Percentiles rank a stretch among this genome's conserved stretches.
Evolutionary conservation across 2,113 vertebrate genomes (phyloP).

Genomic region (Channa argus): DNA sequence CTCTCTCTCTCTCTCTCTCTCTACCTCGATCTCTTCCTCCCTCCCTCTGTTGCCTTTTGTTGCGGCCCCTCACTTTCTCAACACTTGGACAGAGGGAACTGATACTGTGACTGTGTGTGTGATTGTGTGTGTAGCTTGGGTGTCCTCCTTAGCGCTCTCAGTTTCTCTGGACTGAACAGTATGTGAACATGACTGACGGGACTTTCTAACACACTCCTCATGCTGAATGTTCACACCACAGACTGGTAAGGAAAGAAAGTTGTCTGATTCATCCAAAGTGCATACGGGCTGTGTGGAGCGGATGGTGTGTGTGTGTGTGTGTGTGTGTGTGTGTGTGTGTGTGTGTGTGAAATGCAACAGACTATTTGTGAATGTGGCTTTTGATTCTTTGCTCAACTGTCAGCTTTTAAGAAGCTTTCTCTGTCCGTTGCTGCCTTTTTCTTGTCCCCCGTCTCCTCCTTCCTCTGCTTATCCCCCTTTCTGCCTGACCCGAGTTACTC

Average conservation of each 20-base stretch:
- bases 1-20: constrained; percentile 48
- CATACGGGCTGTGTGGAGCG: background rate
- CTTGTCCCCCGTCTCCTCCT: constrained; percentile 4
- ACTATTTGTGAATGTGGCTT: constrained; percentile 17
- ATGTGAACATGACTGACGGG: constrained; percentile 65
- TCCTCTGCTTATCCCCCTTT: constrained; percentile 33
- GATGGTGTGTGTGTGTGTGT: constrained; percentile 24
- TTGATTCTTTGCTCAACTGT: background rate
- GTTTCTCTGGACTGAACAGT: constrained; percentile 65
- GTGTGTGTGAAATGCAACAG: constrained; percentile 36
- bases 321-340: constrained; percentile 11
- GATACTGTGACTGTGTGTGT: constrained; percentile 53
- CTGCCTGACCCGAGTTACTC: constrained; percentile 65
- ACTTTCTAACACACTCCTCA: constrained; percentile 50
- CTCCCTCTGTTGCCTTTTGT: constrained; percentile 77
- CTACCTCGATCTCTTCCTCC: constrained; percentile 46
- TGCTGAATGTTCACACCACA: constrained; percentile 70
- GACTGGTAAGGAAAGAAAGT: constrained; percentile 72
- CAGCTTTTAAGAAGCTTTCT: constrained; percentile 1
- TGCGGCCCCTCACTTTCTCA: constrained; percentile 78
- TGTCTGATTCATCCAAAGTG: constrained; percentile 14
- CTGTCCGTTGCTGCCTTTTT: constrained; percentile 18
- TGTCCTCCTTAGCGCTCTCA: constrained; percentile 21
- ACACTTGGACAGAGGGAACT: constrained; percentile 72
- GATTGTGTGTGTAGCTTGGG: constrained; percentile 30